Percentiles rank a stretch among this genome's conserved stretches.
phyloP scores from a whole-genome alignment of 2,888 invertebrate species.

The Phlogophora meticulosa region DNA sequence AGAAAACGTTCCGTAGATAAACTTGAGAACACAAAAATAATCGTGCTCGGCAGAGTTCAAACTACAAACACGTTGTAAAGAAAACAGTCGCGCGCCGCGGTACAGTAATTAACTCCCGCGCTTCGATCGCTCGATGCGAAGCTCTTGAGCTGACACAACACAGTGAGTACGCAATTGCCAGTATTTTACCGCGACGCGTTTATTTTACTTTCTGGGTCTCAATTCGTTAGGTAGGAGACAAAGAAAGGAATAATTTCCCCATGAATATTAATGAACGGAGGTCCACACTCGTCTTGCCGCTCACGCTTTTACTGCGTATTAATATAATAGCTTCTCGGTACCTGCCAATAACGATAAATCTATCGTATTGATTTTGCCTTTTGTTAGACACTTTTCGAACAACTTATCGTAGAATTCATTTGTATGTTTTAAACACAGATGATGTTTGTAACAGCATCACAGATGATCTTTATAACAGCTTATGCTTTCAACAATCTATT shows the following conservation, averaged over 20 bases:
- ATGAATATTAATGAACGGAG: slow-evolving; percentile 88
- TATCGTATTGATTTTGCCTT: slow-evolving; percentile 55
- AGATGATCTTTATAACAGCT: background rate
- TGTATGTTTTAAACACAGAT: background rate
- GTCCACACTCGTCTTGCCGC: slow-evolving; percentile 82
- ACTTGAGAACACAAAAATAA: slow-evolving; percentile 62
- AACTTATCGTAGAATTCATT: background rate
- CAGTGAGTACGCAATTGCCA: slow-evolving; percentile 69
- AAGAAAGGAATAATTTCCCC: slow-evolving; percentile 85
- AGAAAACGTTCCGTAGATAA: slow-evolving; percentile 46
- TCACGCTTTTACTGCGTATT: slow-evolving; percentile 82
- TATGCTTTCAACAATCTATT: slow-evolving; percentile 10
- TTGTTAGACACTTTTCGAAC: slow-evolving; percentile 19
- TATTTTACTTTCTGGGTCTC: slow-evolving; percentile 79
- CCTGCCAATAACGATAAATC: slow-evolving; percentile 76
- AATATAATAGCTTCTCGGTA: slow-evolving; percentile 79
- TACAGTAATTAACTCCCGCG: slow-evolving; percentile 39
- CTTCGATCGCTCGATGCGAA: slow-evolving; percentile 23
- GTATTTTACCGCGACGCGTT: slow-evolving; percentile 74
- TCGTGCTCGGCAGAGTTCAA: slow-evolving; percentile 25
- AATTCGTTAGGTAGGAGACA: slow-evolving; percentile 84
- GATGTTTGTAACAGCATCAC: no score
- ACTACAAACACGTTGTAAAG: slow-evolving; percentile 10
- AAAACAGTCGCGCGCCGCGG: slow-evolving; percentile 7
- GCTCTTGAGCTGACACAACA: slow-evolving; percentile 63